Conservation (phyloP, 1,140 invertebrate genomes). For the Lineus longissimus region DNA sequence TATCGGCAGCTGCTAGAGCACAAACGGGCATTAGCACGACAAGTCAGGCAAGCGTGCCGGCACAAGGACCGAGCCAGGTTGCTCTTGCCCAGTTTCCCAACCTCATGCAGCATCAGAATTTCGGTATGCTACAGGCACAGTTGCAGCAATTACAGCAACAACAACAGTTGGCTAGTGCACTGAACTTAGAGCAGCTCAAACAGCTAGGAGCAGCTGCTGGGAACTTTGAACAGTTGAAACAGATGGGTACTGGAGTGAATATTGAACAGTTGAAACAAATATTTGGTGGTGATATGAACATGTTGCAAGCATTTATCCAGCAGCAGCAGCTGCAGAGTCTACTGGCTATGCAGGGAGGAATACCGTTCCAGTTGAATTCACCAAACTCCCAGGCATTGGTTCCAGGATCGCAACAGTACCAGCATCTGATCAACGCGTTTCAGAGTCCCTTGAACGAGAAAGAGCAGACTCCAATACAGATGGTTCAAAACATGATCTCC, state of each 20-base stretch:
- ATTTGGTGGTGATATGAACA: neutral
- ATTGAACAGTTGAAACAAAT: no score
- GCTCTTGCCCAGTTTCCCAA: no score
- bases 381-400: no score
- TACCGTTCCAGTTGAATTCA: no score
- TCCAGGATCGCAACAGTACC: no score
- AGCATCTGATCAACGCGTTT: no score
- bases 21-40: neutral
- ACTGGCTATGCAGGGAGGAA: neutral
- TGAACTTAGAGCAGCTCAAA: neutral
- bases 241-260: no score
- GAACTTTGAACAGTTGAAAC: no score
- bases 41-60: no score
- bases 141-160: slow-evolving; percentile 3
- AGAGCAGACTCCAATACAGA: slow-evolving; percentile 17
- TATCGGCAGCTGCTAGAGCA: slow-evolving; percentile 21
- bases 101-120: no score
- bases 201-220: no score
- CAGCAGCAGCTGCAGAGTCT: slow-evolving; percentile 4
- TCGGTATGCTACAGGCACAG: neutral
- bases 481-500: slow-evolving; percentile 24
- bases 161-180: neutral
- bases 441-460: neutral
- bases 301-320: neutral
- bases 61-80: no score